Evolutionary conservation across 2,888 invertebrate species (phyloP).

Genomic region (Arge pagana): DNA sequence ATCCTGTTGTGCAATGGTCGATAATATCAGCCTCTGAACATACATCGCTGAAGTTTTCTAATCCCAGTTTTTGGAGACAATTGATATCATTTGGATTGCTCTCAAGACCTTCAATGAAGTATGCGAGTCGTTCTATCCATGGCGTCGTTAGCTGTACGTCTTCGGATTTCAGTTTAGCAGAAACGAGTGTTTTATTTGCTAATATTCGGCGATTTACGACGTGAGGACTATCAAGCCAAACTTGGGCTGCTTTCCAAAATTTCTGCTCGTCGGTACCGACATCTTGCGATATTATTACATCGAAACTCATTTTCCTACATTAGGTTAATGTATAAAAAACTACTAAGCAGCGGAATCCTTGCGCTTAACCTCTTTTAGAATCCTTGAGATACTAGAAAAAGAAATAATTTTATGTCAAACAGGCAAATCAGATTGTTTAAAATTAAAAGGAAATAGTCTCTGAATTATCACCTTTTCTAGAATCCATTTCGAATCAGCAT

Average conservation of each 20-base stretch:
- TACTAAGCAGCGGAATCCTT: background rate
- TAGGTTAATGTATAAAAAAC: background rate
- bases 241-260: slow-evolving; percentile 69
- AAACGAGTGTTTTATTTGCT: slow-evolving; percentile 56
- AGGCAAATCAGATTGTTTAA: too few species aligned
- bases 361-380: slow-evolving; percentile 1
- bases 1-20: slow-evolving; percentile 38
- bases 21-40: slow-evolving; percentile 25
- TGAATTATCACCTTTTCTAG: slow-evolving; percentile 68
- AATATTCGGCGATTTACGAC: slow-evolving; percentile 74
- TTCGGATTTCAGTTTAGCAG: slow-evolving; percentile 36
- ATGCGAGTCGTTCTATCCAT: slow-evolving; percentile 2
- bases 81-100: background rate
- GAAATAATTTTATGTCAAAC: slow-evolving; percentile 20
- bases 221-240: slow-evolving; percentile 72
- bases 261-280: slow-evolving; percentile 47
- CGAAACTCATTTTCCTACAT: slow-evolving; percentile 36
- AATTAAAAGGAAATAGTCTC: background rate
- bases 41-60: background rate
- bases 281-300: slow-evolving; percentile 33
- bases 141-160: background rate
- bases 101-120: background rate
- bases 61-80: background rate
- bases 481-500: slow-evolving; percentile 78
- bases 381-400: slow-evolving; percentile 41